These are phyloP conservation scores for Dinomys branickii DNA, from an alignment of 2,113 vertebrate genomes.

Conservation along the genomic window DNA sequence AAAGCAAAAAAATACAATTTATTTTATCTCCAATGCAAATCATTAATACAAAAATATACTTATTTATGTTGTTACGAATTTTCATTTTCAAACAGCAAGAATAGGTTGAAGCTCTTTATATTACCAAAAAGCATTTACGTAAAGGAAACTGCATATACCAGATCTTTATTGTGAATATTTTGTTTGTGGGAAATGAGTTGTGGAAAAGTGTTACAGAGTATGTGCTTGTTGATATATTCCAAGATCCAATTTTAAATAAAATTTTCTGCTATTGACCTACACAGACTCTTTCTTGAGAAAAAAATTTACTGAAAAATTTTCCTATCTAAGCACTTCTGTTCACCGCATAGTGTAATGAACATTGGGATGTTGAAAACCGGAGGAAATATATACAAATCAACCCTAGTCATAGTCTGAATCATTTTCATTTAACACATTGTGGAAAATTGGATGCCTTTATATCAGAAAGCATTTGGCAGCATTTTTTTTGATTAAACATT, in stretches of 20 bases:
- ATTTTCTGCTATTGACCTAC: not conserved
- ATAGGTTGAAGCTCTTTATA: not conserved
- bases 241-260: not conserved
- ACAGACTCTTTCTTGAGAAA: not conserved
- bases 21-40: conserved; percentile 48
- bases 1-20: conserved; percentile 27
- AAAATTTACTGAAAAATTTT: not conserved
- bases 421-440: not conserved
- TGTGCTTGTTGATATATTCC: not conserved
- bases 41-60: not conserved
- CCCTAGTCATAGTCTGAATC: not conserved
- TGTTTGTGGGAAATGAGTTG: not conserved
- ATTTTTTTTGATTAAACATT: not conserved
- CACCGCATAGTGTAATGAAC: not conserved
- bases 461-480: not conserved
- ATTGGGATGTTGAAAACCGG: not conserved
- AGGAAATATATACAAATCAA: not conserved
- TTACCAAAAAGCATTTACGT: not conserved
- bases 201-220: not conserved
- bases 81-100: not conserved
- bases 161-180: not conserved
- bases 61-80: not conserved
- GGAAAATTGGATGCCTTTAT: not conserved
- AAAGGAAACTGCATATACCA: not conserved
- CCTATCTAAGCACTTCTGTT: not conserved